A percentile compares a stretch with the other conserved stretches of the same genome.
Conservation (phyloP, 2,113 vertebrate genomes). For the Terrapene triunguis region DNA sequence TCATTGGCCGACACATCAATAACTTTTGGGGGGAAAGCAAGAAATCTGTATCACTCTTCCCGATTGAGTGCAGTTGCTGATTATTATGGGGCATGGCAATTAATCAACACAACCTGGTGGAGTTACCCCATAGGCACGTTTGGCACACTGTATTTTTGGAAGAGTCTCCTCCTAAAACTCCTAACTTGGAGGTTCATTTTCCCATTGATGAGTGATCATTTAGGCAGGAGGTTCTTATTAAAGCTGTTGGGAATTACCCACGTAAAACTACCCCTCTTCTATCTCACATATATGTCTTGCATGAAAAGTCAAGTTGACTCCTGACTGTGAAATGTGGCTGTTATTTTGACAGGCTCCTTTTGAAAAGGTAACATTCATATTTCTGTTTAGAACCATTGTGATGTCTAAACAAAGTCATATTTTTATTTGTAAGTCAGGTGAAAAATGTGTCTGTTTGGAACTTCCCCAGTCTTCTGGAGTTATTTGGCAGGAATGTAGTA, state of each 20-base stretch:
- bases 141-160: conserved; percentile 44
- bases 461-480: background rate
- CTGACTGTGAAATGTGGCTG: conserved; percentile 24
- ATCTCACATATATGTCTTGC: conserved; percentile 30
- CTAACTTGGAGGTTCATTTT: conserved; percentile 22
- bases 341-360: conserved; percentile 70
- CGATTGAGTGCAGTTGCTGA: background rate
- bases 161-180: background rate
- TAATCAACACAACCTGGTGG: background rate
- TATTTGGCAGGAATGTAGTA: conserved; percentile 10
- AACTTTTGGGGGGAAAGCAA: background rate
- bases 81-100: background rate
- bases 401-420: conserved; percentile 55
- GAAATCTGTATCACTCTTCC: background rate
- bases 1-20: background rate
- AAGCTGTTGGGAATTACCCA: conserved; percentile 14
- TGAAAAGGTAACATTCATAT: conserved; percentile 47
- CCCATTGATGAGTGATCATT: conserved; percentile 36
- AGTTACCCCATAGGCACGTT: conserved; percentile 31
- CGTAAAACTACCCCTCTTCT: conserved; percentile 24
- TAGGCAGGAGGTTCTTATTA: conserved; percentile 50
- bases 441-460: conserved; percentile 50
- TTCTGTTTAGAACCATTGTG: conserved; percentile 55
- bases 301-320: conserved; percentile 27
- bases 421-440: conserved; percentile 52